Conservation (phyloP, 2,113 vertebrate species). For the Tetrao urogallus region DNA sequence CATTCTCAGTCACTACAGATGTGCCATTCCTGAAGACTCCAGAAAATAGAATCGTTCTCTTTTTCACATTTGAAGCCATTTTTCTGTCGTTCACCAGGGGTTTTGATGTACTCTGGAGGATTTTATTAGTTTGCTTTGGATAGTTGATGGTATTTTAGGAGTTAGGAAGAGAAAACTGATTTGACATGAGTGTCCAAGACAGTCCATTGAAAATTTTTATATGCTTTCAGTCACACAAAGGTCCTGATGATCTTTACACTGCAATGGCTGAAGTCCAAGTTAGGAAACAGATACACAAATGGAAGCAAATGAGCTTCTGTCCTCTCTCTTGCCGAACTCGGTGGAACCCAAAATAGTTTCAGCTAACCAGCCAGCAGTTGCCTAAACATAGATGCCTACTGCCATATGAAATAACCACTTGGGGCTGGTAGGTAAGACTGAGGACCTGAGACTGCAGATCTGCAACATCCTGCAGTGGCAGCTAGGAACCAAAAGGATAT, state of each 20-base stretch:
- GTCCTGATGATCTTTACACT: background rate
- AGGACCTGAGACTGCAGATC: background rate
- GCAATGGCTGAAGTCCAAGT: background rate
- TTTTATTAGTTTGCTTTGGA: background rate
- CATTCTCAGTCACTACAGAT: background rate
- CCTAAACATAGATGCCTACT: background rate
- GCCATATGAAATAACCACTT: background rate
- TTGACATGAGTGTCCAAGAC: background rate
- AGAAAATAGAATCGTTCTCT: background rate
- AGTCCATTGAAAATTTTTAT: background rate
- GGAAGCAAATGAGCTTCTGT: background rate
- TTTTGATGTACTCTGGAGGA: rapidly evolving
- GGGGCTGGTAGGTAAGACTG: background rate
- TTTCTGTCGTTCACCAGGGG: background rate
- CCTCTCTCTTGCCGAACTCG: rapidly evolving
- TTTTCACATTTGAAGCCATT: background rate
- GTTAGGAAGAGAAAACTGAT: background rate
- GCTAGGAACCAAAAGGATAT: background rate
- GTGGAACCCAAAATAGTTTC: background rate
- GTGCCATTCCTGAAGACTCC: background rate
- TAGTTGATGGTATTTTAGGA: background rate
- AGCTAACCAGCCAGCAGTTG: slow-evolving; percentile 7
- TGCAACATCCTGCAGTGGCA: background rate
- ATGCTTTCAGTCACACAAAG: background rate
- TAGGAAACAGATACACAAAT: background rate